phyloP scores from a whole-genome alignment of 2,797 vertebrate species.

The Carapus acus region DNA sequence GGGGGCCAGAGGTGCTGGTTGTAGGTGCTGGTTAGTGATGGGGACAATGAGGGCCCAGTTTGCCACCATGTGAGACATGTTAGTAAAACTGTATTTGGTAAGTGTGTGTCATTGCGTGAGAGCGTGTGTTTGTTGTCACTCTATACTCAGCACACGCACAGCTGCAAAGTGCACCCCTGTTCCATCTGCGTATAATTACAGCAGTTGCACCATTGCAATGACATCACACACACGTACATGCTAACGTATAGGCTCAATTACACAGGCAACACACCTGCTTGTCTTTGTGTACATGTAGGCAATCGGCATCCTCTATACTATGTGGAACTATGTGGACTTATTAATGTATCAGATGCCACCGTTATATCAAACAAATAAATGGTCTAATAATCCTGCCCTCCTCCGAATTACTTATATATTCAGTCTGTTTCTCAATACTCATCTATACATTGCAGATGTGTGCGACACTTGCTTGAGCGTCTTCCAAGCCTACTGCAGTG shows the following conservation, averaged over 20 bases:
- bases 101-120: neutral
- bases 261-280: neutral
- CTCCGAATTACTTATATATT: no score
- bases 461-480: conserved; percentile 1
- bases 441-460: neutral
- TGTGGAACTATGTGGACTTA: neutral
- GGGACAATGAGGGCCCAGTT: conserved; percentile 54
- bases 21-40: conserved; percentile 58
- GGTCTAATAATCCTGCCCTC: no score
- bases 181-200: conserved; percentile 15
- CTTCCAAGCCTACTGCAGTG: no score
- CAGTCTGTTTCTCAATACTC: neutral
- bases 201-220: conserved; percentile 7
- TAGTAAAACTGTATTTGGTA: conserved; percentile 19
- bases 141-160: neutral
- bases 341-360: no score
- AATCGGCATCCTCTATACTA: neutral
- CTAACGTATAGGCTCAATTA: conserved; percentile 9
- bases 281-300: neutral
- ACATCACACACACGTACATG: neutral
- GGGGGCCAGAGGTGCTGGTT: conserved; percentile 51
- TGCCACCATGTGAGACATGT: conserved; percentile 31
- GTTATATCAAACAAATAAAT: no score
- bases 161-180: conserved; percentile 14
- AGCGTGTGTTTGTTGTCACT: neutral